Evolutionary conservation across 2,113 vertebrate genomes (phyloP).

Genomic region (Psilopogon haemacephalus): DNA sequence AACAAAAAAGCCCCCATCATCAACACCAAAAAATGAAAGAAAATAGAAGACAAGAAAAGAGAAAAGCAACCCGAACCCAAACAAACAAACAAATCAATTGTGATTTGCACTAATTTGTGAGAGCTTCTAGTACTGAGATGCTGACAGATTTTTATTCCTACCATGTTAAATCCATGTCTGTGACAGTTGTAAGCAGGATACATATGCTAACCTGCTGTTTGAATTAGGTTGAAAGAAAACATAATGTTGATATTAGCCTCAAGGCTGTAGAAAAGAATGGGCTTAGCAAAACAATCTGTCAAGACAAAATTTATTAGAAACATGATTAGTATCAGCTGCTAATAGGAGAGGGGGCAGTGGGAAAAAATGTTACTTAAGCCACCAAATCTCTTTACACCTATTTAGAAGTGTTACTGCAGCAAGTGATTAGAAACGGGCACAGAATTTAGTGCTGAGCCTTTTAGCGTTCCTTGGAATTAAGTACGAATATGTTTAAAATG

Average conservation of each 20-base stretch:
- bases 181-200: not conserved
- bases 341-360: not conserved
- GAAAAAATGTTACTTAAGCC: not conserved
- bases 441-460: not conserved
- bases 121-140: not conserved
- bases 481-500: not conserved
- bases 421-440: not conserved
- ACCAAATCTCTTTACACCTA: not conserved
- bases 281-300: not conserved
- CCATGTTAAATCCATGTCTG: not conserved
- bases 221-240: not conserved
- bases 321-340: conserved; percentile 8
- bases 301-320: not conserved
- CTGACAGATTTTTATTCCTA: not conserved
- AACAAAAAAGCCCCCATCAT: not conserved
- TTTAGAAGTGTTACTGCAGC: not conserved
- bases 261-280: not conserved
- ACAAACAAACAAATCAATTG: too few relatives aligned
- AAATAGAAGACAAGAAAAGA: too few relatives aligned
- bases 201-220: not conserved
- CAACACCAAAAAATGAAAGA: too few relatives aligned
- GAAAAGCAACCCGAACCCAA: too few relatives aligned
- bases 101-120: not conserved
- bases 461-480: not conserved
- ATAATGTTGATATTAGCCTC: not conserved